Evolutionary conservation across 1,140 invertebrate genomes (phyloP).

Genomic region (Nasonia vitripennis): DNA sequence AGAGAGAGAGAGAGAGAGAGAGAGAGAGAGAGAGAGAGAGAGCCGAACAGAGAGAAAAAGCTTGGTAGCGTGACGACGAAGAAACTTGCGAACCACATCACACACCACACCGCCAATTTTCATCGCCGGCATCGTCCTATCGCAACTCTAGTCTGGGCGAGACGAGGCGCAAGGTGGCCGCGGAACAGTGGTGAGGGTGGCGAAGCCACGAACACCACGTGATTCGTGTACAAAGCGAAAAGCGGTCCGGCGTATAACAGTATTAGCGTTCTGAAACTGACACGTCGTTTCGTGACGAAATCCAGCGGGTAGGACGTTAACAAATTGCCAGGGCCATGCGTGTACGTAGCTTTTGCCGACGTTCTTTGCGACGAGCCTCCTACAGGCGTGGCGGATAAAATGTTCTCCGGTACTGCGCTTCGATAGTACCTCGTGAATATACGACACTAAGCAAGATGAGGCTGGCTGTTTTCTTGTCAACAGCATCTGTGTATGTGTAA

Average conservation of each 20-base stretch:
- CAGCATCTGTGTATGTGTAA: no score
- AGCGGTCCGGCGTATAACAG: conserved; percentile 7
- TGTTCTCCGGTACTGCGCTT: no score
- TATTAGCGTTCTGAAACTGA: conserved; percentile 21
- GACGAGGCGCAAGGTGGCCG: neutral
- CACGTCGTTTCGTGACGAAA: conserved; percentile 26
- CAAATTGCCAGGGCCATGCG: conserved; percentile 1
- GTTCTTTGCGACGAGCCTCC: no score
- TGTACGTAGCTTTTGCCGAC: neutral
- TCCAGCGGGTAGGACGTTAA: neutral
- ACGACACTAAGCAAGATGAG: no score
- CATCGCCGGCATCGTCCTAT: neutral
- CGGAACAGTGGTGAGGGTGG: neutral
- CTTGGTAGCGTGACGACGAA: neutral
- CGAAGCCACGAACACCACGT: neutral
- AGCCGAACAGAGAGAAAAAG: neutral
- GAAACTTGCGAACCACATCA: conserved; percentile 14
- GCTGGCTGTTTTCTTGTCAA: no score
- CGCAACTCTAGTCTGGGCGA: neutral
- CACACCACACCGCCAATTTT: conserved; percentile 1
- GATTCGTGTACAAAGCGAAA: conserved; percentile 26
- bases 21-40: neutral
- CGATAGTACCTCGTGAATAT: no score
- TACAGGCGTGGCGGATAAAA: no score
- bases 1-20: neutral